A percentile compares a stretch with the other conserved stretches of the same genome.
These are phyloP conservation scores for Toxostoma redivivum DNA, from an alignment of 2,113 vertebrate genomes.

Conservation along the genomic window DNA sequence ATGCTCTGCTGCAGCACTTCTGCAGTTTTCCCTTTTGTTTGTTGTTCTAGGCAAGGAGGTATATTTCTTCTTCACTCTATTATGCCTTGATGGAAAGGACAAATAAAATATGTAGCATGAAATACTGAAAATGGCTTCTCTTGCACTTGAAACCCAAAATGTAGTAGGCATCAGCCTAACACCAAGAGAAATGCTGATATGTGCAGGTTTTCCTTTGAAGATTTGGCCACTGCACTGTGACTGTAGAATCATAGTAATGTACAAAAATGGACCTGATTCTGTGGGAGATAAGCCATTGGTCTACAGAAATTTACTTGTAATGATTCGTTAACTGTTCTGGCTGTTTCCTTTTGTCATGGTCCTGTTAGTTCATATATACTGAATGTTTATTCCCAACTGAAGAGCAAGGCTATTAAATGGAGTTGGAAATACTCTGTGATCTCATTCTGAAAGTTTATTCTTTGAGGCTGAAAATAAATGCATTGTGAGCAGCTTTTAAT, in stretches of 20 bases:
- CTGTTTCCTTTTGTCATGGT: background rate
- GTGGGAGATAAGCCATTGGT: background rate
- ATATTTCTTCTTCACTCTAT: background rate
- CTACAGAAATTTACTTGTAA: background rate
- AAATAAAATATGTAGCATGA: background rate
- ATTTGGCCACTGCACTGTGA: background rate
- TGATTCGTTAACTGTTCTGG: background rate
- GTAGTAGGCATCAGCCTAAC: background rate
- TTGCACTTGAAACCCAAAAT: background rate
- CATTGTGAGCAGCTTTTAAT: background rate
- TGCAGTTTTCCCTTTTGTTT: background rate
- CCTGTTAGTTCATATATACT: background rate
- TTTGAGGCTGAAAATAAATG: background rate
- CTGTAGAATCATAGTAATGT: background rate
- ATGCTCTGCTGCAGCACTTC: background rate
- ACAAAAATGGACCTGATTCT: background rate
- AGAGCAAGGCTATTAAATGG: background rate
- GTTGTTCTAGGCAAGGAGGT: background rate
- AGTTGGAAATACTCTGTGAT: background rate
- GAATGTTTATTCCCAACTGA: background rate
- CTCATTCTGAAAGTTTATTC: background rate
- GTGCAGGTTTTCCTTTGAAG: background rate
- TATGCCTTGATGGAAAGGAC: background rate
- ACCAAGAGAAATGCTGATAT: fast-evolving
- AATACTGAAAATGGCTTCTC: background rate